These are phyloP conservation scores for Cephus nigrinus DNA, from an alignment of 2,888 invertebrate genomes.

Conservation along the genomic window DNA sequence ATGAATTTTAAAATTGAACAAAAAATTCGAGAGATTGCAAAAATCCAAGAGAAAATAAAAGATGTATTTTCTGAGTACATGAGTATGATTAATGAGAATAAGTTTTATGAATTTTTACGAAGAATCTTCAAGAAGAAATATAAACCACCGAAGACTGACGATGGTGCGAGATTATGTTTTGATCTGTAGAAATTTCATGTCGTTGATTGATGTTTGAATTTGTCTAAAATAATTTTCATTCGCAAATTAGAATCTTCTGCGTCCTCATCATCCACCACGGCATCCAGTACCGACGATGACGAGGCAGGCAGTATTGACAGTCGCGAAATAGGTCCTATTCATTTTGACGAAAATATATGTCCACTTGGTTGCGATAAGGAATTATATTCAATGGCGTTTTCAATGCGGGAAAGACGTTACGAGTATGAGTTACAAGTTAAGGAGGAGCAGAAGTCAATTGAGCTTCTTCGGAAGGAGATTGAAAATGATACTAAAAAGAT, in stretches of 20 bases:
- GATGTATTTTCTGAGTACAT: slow-evolving; percentile 71
- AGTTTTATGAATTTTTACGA: slow-evolving; percentile 81
- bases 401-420: slow-evolving; percentile 72
- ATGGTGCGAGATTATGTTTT: slow-evolving; percentile 57
- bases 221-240: neutral
- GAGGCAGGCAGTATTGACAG: slow-evolving; percentile 74
- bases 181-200: neutral
- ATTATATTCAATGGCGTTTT: slow-evolving; percentile 76
- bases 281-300: slow-evolving; percentile 69
- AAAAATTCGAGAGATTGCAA: slow-evolving; percentile 65
- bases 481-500: slow-evolving; percentile 72
- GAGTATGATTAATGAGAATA: slow-evolving; percentile 74
- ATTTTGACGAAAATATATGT: slow-evolving; percentile 78
- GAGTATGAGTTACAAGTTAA: slow-evolving; percentile 70
- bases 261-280: slow-evolving; percentile 68
- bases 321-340: slow-evolving; percentile 74
- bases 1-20: slow-evolving; percentile 65
- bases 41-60: slow-evolving; percentile 67
- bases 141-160: slow-evolving; percentile 75
- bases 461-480: slow-evolving; percentile 72
- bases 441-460: slow-evolving; percentile 71
- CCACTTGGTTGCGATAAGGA: slow-evolving; percentile 78
- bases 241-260: slow-evolving; percentile 35
- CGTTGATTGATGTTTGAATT: neutral
- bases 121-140: slow-evolving; percentile 88